Evolutionary conservation across 2,888 invertebrate genomes (phyloP), one percentile per base, ranked within the genome.

Genomic region (Macaria notata): DNA sequence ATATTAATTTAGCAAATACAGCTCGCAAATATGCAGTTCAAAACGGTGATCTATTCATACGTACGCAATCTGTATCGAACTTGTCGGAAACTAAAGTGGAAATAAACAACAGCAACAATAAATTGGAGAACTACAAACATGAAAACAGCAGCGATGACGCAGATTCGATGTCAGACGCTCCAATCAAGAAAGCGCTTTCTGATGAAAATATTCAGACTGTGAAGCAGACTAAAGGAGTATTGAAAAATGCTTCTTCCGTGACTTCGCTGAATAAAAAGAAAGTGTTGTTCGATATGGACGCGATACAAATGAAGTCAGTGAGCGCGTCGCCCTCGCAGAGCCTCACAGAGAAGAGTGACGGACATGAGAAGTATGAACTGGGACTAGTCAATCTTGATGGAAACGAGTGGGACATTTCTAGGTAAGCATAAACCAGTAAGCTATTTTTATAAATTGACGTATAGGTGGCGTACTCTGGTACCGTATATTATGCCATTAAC

Each of bases 201-300:
- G 79, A 77, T 64, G 82, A 86, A 46, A 82, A 78, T 56, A 62
- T 76, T 45, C 63, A 67, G 53, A 70, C 64, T 61, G 73, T 66
- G 6, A 84, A 83, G 66, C 84, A 82, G 71, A 86, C 92, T 46
- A 94, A 93, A 78, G 88, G 94, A 49, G 94, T 93, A 36, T 73
- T 94, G 39, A 94, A 94, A 81, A 91, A 88, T 71, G 92, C 88
- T 46, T 88, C 92, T 3, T 93, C 93, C 0, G 84, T 83, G 30
- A 92, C 91, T 41, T 92, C 92, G 45, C 72, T 93, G 31, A 87
- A 92, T 31, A 94, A 94, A 69, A 94, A 94, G 75, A 94, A 93
- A 80, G 94, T 94, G 5, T 70, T 94, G 46, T 94, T 94, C 68
- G 93, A 94, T 81, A 87, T 94, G 78, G 92, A 93, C 67, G 88